phyloP scores from a whole-genome alignment of 2,797 vertebrate genomes.

The Numenius phaeopus region DNA sequence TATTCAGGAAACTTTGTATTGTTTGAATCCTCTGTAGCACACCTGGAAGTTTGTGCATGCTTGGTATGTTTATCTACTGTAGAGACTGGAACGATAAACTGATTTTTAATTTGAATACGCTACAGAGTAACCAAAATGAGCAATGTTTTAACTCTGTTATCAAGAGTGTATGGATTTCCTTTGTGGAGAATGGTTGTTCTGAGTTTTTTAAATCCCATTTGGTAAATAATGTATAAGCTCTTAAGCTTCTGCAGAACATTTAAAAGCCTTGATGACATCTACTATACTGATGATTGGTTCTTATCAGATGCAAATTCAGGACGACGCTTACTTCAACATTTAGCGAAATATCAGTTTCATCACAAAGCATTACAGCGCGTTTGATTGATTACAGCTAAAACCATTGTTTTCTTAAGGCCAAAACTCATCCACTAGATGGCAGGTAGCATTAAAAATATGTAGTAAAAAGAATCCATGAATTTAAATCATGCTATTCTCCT shows the following conservation, averaged over 20 bases:
- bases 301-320: conserved; percentile 1
- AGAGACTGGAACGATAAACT: neutral
- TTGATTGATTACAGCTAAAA: neutral
- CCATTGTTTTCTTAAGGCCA: conserved; percentile 15
- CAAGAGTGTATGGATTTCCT: neutral
- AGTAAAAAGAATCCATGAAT: conserved; percentile 9
- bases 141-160: neutral
- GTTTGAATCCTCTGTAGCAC: neutral
- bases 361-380: neutral
- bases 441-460: conserved; percentile 58
- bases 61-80: neutral
- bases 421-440: conserved; percentile 58
- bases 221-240: neutral
- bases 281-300: neutral
- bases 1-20: neutral
- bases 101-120: neutral
- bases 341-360: neutral
- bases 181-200: neutral
- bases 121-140: neutral
- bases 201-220: neutral
- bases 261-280: neutral
- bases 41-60: neutral
- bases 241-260: neutral
- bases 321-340: neutral
- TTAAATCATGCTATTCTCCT: conserved; percentile 6